These are phyloP conservation scores for Galerucella pusilla DNA, from an alignment of 2,888 invertebrate genomes.

Conservation along the genomic window DNA sequence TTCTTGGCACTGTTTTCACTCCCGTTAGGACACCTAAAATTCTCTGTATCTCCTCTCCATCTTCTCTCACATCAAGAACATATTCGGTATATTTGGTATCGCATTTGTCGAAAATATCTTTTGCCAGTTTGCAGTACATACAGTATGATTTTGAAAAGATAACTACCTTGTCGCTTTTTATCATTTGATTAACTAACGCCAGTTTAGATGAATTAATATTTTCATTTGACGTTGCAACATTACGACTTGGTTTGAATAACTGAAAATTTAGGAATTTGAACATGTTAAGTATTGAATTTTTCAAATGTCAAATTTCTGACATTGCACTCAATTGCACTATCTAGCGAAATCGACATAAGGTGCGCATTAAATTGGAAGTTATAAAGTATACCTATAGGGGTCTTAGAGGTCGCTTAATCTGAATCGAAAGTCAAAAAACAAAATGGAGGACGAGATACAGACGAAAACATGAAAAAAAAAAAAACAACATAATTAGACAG, in stretches of 20 bases:
- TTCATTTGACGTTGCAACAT: neutral
- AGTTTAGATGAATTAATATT: constrained; percentile 4
- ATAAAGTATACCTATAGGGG: no score
- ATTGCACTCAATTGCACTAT: no score
- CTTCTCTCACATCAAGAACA: constrained; percentile 21
- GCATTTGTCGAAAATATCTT: constrained; percentile 24
- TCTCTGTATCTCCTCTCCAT: constrained; percentile 28
- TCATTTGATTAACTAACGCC: constrained; percentile 16
- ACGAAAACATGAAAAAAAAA: no score
- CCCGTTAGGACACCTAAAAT: constrained; percentile 27
- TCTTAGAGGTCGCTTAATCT: no score
- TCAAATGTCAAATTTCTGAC: constrained; percentile 6
- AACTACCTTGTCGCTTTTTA: constrained; percentile 22
- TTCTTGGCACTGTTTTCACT: constrained; percentile 20
- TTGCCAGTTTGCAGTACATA: constrained; percentile 21
- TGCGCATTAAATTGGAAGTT: no score
- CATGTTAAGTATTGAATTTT: constrained; percentile 3
- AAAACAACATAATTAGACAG: no score
- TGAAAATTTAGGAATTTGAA: constrained; percentile 12
- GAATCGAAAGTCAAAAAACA: no score
- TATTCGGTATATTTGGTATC: constrained; percentile 27
- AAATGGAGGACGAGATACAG: no score
- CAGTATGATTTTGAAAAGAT: constrained; percentile 33
- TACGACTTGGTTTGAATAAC: neutral
- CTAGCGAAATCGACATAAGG: no score